Evolutionary conservation across 2,888 invertebrate species (phyloP).

Genomic region (Nymphalis urticae): DNA sequence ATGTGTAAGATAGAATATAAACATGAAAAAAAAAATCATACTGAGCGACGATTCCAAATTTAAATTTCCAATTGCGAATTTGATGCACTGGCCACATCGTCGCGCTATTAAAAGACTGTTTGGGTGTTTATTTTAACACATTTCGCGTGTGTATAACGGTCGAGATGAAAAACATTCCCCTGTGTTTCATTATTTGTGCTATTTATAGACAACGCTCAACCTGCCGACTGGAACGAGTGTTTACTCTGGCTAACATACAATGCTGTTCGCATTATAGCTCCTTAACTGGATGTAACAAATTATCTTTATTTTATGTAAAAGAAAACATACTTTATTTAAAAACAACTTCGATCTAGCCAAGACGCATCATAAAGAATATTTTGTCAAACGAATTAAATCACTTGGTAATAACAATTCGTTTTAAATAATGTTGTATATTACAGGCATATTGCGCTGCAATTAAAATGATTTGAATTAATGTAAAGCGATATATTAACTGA

Average conservation of each 20-base stretch:
- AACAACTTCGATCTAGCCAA: not conserved
- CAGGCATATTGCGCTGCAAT: conserved; percentile 49
- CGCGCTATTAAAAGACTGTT: conserved; percentile 77
- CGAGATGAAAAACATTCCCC: conserved; percentile 81
- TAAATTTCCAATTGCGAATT: conserved; percentile 70
- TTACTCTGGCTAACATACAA: conserved; percentile 73
- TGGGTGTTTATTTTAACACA: conserved; percentile 80
- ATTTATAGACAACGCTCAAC: conserved; percentile 78
- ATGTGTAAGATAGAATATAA: conserved; percentile 35
- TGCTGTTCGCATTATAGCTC: conserved; percentile 67
- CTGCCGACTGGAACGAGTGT: conserved; percentile 73
- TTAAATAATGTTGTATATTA: conserved; percentile 49
- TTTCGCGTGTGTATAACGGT: conserved; percentile 77
- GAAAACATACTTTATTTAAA: not conserved
- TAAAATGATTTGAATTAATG: conserved; percentile 64
- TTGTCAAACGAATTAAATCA: conserved; percentile 46
- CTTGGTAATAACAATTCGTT: conserved; percentile 61
- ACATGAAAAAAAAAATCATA: conserved; percentile 67
- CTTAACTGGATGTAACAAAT: conserved; percentile 41
- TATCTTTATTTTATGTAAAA: conserved; percentile 17
- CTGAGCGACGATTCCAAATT: conserved; percentile 60
- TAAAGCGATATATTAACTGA: conserved; percentile 63
- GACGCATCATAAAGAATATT: not conserved
- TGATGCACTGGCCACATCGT: conserved; percentile 73
- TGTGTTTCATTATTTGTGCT: conserved; percentile 79